Percentiles rank a stretch among this genome's conserved stretches.
Evolutionary conservation across 2,888 invertebrate species (phyloP).

Genomic region (Athrips mouffetella): DNA sequence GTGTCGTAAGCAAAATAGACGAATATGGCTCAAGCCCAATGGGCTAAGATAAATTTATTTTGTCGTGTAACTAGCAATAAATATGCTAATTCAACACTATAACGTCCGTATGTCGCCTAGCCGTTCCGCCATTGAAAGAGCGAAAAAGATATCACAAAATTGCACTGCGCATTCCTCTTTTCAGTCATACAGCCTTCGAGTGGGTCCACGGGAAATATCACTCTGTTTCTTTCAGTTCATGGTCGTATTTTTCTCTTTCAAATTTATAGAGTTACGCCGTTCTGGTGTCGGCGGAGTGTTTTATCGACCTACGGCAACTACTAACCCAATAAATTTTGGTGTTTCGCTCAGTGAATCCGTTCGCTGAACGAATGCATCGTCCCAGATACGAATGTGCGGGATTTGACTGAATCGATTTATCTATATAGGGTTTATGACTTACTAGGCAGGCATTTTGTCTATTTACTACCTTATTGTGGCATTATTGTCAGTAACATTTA

Average conservation of each 20-base stretch:
- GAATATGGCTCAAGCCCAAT: constrained; percentile 57
- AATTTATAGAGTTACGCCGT: constrained; percentile 62
- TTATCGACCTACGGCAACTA: constrained; percentile 78
- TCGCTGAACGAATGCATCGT: constrained; percentile 75
- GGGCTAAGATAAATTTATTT: constrained; percentile 72
- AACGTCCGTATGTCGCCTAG: constrained; percentile 76
- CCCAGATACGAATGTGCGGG: constrained; percentile 69
- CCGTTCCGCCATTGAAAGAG: constrained; percentile 65
- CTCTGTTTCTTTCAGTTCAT: constrained; percentile 57
- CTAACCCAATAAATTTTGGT: constrained; percentile 78
- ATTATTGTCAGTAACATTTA: background rate
- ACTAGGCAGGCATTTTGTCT: constrained; percentile 35
- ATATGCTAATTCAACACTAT: constrained; percentile 76
- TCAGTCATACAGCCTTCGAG: constrained; percentile 66
- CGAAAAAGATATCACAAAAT: constrained; percentile 77
- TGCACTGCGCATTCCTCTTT: constrained; percentile 77
- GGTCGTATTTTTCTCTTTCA: constrained; percentile 61
- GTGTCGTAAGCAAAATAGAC: constrained; percentile 42
- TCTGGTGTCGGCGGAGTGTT: constrained; percentile 56
- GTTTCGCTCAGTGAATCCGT: constrained; percentile 76
- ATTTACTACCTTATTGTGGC: constrained; percentile 1
- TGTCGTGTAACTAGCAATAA: constrained; percentile 73
- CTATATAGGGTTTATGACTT: constrained; percentile 30
- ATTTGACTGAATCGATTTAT: constrained; percentile 61
- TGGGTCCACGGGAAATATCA: constrained; percentile 54